Percentiles rank a stretch among this genome's conserved stretches.
These are phyloP conservation scores for Barbus barbus DNA, from an alignment of 2,113 vertebrate species.

Conservation along the genomic window DNA sequence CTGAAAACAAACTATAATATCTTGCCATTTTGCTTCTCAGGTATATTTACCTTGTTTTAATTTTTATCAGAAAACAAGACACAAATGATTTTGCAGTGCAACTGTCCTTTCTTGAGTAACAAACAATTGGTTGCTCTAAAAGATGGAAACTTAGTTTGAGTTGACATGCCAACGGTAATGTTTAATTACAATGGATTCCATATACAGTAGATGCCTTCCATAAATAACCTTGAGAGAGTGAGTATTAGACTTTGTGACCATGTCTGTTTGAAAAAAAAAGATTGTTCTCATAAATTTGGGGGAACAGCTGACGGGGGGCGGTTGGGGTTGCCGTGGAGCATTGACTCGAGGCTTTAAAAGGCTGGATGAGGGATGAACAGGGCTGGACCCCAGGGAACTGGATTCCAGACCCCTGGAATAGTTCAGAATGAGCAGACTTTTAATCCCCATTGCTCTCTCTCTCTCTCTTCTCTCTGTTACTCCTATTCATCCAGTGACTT, in stretches of 20 bases:
- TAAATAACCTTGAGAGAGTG: conserved; percentile 32
- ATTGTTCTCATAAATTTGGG: conserved; percentile 71
- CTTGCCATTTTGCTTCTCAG: background rate
- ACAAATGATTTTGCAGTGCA: background rate
- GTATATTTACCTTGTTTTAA: no score
- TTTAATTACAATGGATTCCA: background rate
- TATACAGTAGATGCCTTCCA: conserved; percentile 35
- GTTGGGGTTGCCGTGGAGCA: conserved; percentile 61
- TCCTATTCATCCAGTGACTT: conserved; percentile 51
- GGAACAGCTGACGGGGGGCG: conserved; percentile 66
- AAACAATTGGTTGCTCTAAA: background rate
- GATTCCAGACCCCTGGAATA: conserved; percentile 77
- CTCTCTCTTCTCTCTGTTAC: conserved; percentile 66
- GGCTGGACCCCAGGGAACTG: conserved; percentile 63
- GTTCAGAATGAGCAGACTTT: conserved; percentile 78
- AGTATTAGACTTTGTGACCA: background rate
- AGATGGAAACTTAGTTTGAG: background rate
- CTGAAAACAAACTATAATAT: no score
- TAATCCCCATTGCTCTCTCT: conserved; percentile 66
- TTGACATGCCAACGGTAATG: background rate
- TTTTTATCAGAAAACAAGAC: background rate
- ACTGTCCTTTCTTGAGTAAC: background rate
- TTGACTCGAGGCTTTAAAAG: conserved; percentile 62
- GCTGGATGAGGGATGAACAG: conserved; percentile 61
- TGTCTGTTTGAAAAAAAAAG: conserved; percentile 57